Evolutionary conservation across 2,113 vertebrate species (phyloP).

Genomic region (Perognathus longimembris): DNA sequence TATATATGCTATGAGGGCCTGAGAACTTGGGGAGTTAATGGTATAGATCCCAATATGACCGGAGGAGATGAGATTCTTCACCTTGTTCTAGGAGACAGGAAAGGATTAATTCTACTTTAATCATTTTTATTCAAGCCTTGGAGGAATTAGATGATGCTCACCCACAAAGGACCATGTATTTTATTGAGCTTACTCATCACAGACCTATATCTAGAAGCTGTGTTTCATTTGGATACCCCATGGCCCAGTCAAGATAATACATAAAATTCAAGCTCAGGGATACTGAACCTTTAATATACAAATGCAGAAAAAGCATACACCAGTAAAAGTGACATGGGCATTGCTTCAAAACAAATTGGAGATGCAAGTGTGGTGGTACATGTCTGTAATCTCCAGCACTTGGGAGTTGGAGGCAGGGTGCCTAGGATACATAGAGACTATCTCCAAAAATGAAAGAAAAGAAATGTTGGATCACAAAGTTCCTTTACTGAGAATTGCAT

Average conservation of each 20-base stretch:
- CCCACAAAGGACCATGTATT: neutral
- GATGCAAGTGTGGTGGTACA: neutral
- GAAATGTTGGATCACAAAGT: neutral
- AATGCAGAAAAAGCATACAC: neutral
- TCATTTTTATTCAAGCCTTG: neutral
- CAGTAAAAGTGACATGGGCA: neutral
- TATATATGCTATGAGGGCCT: neutral
- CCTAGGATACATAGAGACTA: neutral
- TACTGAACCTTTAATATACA: neutral
- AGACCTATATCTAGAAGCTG: neutral
- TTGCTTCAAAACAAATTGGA: constrained; percentile 38
- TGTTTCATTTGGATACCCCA: neutral
- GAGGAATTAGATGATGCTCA: neutral
- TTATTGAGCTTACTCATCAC: neutral
- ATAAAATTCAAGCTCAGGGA: neutral
- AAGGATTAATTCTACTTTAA: neutral
- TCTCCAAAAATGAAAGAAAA: neutral
- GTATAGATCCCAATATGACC: neutral
- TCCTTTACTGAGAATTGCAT: neutral
- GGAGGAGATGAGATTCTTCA: neutral
- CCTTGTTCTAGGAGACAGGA: neutral
- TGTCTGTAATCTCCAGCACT: neutral
- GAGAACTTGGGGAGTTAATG: neutral
- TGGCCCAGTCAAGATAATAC: neutral
- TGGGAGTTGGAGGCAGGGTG: neutral